phyloP scores from a whole-genome alignment of 2,113 vertebrate species.

The Podarcis muralis region DNA sequence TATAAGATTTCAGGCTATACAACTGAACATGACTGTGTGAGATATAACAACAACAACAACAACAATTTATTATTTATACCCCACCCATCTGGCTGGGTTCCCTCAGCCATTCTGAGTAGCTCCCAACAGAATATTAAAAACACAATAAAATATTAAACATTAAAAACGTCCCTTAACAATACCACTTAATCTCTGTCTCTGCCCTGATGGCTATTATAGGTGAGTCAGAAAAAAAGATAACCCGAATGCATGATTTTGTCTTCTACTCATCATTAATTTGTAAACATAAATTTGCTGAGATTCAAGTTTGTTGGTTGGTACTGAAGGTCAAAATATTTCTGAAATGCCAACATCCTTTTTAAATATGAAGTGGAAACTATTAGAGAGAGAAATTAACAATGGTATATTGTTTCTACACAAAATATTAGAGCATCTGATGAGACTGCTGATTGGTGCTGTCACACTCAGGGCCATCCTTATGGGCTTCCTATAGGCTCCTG shows the following conservation, averaged over 20 bases:
- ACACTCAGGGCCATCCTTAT: too few relatives aligned
- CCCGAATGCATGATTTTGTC: not conserved
- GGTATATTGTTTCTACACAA: not conserved
- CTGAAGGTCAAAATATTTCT: slow-evolving; percentile 24
- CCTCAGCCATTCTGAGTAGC: too few relatives aligned
- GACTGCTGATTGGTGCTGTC: too few relatives aligned
- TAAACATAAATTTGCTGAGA: not conserved
- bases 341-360: slow-evolving; percentile 10
- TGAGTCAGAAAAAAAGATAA: slow-evolving; percentile 16
- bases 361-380: slow-evolving; percentile 18
- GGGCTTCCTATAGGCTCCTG: too few relatives aligned
- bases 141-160: too few relatives aligned
- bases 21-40: not conserved
- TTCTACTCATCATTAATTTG: slow-evolving; percentile 7
- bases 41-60: too few relatives aligned
- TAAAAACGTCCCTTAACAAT: not conserved
- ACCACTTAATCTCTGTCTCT: too few relatives aligned
- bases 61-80: too few relatives aligned
- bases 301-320: not conserved
- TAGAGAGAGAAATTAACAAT: not conserved
- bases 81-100: too few relatives aligned
- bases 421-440: not conserved
- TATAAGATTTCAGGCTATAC: not conserved
- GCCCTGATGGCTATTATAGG: not conserved
- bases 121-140: too few relatives aligned